Percentiles rank a stretch among this genome's conserved stretches.
These are phyloP conservation scores for Geotrypetes seraphini DNA, from an alignment of 2,797 vertebrate species.

Conservation along the genomic window DNA sequence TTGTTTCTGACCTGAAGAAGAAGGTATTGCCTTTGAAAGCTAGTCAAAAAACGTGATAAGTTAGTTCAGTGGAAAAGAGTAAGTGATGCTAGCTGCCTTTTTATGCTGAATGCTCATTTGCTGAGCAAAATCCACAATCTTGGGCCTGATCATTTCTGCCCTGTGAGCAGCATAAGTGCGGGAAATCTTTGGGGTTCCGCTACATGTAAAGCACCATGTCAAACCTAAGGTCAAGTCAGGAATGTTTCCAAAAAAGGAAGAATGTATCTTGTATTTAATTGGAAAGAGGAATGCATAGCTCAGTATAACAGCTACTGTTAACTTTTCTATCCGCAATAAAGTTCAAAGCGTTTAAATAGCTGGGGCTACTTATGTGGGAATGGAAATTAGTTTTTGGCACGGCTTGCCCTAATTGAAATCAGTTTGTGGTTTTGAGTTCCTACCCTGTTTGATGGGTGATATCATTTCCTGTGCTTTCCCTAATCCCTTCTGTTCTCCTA, in stretches of 20 bases:
- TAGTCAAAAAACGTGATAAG: no score
- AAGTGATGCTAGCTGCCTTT: no score
- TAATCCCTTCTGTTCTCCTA: constrained; percentile 56
- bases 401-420: constrained; percentile 59
- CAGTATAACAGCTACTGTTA: constrained; percentile 38
- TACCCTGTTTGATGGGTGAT: constrained; percentile 58
- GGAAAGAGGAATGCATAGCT: constrained; percentile 23
- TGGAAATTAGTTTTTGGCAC: constrained; percentile 63
- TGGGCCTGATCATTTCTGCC: no score
- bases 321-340: constrained; percentile 37
- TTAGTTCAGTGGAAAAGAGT: no score
- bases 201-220: constrained; percentile 8
- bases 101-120: no score
- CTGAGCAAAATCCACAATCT: no score
- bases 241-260: constrained; percentile 23
- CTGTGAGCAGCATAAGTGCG: constrained; percentile 18
- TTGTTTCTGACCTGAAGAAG: no score
- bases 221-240: constrained; percentile 13
- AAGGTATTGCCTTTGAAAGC: no score
- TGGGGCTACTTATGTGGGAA: constrained; percentile 56
- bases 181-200: constrained; percentile 9
- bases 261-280: constrained; percentile 28
- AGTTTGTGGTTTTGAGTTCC: constrained; percentile 59
- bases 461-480: constrained; percentile 64
- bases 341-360: constrained; percentile 42